phyloP scores from a whole-genome alignment of 2,888 invertebrate species.

The Embidobia sp. region DNA sequence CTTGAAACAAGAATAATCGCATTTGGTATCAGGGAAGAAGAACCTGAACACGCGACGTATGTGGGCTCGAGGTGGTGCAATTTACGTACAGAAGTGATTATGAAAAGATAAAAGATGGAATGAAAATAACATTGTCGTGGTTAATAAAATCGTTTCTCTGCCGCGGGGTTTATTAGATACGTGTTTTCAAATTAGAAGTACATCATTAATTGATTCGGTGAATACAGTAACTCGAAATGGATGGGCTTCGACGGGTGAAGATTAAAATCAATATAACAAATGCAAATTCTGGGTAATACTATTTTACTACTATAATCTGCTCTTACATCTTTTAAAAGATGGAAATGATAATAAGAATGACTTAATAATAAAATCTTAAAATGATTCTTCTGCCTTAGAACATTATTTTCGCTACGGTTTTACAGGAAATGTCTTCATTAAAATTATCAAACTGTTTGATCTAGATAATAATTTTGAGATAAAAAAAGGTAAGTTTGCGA shows the following conservation, averaged over 20 bases:
- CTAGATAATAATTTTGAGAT: too few species aligned
- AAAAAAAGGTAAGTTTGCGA: too few species aligned
- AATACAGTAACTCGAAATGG: not conserved
- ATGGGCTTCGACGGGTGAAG: too few species aligned
- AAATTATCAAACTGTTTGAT: not conserved
- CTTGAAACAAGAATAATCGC: constrained; percentile 39
- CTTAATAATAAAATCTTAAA: too few species aligned
- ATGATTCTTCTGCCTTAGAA: too few species aligned
- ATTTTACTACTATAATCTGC: too few species aligned
- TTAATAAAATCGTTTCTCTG: constrained; percentile 38
- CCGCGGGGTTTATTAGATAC: constrained; percentile 16
- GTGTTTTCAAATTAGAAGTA: constrained; percentile 26
- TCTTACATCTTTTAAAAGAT: too few species aligned
- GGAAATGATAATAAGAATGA: too few species aligned
- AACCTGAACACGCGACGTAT: constrained; percentile 54
- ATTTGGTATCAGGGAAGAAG: constrained; percentile 37
- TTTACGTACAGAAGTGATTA: constrained; percentile 55
- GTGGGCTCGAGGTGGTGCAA: constrained; percentile 59
- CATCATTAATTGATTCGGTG: constrained; percentile 20
- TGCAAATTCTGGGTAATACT: too few species aligned
- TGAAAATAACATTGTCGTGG: constrained; percentile 43
- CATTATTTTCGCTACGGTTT: too few species aligned
- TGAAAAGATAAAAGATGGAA: constrained; percentile 42
- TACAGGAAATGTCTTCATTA: not conserved
- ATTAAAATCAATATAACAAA: too few species aligned